These are phyloP conservation scores for Paratrypauchen microcephalus DNA, from an alignment of 2,797 vertebrate species.

Conservation along the genomic window DNA sequence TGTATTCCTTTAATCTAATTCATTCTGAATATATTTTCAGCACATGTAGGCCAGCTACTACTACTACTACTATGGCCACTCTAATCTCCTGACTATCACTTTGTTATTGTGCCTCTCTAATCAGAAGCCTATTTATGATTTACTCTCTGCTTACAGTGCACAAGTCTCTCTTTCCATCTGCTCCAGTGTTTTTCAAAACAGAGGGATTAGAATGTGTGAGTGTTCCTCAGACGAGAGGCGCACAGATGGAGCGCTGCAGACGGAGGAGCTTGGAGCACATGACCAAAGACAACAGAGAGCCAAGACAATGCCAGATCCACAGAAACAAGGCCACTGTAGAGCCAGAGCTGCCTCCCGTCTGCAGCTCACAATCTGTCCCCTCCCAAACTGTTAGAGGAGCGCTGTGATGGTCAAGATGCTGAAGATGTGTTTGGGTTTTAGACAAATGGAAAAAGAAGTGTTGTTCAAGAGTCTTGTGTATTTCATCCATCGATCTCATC, in stretches of 20 bases:
- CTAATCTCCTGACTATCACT: neutral
- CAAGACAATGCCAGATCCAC: conserved; percentile 62
- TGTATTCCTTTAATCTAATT: too few species aligned
- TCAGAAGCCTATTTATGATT: conserved; percentile 20
- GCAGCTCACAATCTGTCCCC: conserved; percentile 27
- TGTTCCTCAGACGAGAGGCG: conserved; percentile 46
- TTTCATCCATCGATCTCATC: too few species aligned
- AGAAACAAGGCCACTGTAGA: conserved; percentile 49
- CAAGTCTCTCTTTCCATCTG: conserved; percentile 19
- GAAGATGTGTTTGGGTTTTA: neutral
- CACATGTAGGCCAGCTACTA: too few species aligned
- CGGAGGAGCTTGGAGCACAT: conserved; percentile 79
- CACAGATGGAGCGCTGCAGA: conserved; percentile 75
- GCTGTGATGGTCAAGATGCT: neutral
- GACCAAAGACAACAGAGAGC: conserved; percentile 55
- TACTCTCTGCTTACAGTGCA: conserved; percentile 52
- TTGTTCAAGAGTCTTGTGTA: too few species aligned
- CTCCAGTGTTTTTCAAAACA: conserved; percentile 31
- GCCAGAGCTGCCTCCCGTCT: conserved; percentile 55
- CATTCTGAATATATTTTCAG: too few species aligned
- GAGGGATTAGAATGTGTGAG: conserved; percentile 39
- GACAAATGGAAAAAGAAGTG: too few species aligned
- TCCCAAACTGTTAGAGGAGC: neutral
- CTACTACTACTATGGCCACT: too few species aligned
- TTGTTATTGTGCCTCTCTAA: neutral